Conservation (phyloP, 2,113 vertebrate species). For the Vireo altiloquus region DNA sequence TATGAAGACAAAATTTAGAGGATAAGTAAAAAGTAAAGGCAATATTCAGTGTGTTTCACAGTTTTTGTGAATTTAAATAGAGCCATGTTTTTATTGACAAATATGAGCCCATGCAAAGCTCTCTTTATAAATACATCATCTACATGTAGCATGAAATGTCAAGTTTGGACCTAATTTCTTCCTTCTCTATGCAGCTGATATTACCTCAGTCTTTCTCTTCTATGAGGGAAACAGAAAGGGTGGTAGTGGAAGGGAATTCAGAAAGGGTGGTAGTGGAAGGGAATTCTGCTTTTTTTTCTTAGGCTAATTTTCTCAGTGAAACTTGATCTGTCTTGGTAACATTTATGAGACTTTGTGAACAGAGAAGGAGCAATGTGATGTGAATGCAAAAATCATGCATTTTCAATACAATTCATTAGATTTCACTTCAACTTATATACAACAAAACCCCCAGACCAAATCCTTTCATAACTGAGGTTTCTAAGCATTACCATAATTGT, state of each 20-base stretch:
- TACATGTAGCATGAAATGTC: not conserved
- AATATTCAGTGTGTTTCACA: not conserved
- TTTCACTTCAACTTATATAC: conserved; percentile 51
- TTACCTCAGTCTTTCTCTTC: not conserved
- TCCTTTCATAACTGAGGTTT: not conserved
- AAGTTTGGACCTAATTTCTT: not conserved
- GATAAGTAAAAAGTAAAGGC: conserved; percentile 43
- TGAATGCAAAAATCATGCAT: conserved; percentile 57
- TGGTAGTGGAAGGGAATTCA: not conserved
- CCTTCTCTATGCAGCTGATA: not conserved
- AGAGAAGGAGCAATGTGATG: conserved; percentile 42
- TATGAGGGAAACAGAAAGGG: not conserved
- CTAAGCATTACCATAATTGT: conserved; percentile 26
- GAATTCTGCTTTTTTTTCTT: conserved; percentile 43
- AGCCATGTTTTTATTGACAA: conserved; percentile 13
- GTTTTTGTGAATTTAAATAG: conserved; percentile 42
- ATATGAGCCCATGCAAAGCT: not conserved
- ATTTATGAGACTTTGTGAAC: conserved; percentile 47
- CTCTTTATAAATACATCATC: not conserved
- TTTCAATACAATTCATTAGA: conserved; percentile 68
- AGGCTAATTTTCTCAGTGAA: conserved; percentile 63
- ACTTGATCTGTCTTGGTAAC: conserved; percentile 19
- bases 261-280: not conserved
- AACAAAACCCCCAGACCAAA: not conserved
- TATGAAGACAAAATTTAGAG: conserved; percentile 51